Base-by-base conservation (phyloP, 2,113 vertebrate genomes). In the Stigmatopora argus region DNA sequence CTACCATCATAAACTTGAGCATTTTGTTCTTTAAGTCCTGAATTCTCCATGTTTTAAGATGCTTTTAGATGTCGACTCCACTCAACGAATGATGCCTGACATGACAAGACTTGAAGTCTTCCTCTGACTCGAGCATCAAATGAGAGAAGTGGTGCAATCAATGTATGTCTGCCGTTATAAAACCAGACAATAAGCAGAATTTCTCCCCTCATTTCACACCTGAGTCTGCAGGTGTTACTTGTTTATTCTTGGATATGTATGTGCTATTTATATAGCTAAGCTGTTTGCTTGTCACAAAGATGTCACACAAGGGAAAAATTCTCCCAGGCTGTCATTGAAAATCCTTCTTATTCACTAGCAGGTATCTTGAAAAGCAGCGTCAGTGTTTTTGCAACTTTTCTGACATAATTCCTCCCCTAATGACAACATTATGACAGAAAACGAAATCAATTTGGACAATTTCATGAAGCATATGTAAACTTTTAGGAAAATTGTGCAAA, bases 251-350 rank as follows among this genome's bases (percentile, higher is more conserved):
- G n/a, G 45, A 7, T 41, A 41, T 3, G 64, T 64, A 26, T 64
- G 62, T 60, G 48, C 34, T 63, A 23, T 72, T 80, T 70, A 62
- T 72, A 48, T 56, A 65, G n/a, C 56, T 45, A 19, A 31, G 62
- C 48, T 21, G 62, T 55, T 15, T 21, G 17, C 35, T 66, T 64
- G 74, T 34, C 44, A 52, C 31, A 19, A 66, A 69, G 56, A 53
- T 68, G 59, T 74, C 76, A 77, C 62, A 47, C 61, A 62, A 65
- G 21, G 58, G 60, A 76, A 72, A 59, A 80, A 82, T 74, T 64
- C 64, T 62, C 71, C 47, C 75, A 49, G 74, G 44, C 58, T 41
- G 31, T 56, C 55, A 48, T 68, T 34, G 64, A 76, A 76, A 73
- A 78, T 71, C 62, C 38, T 70, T 76, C 68, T 74, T 44, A 57